Conservation (phyloP, 2,888 invertebrate genomes). For the Pachydiplax longipennis region DNA sequence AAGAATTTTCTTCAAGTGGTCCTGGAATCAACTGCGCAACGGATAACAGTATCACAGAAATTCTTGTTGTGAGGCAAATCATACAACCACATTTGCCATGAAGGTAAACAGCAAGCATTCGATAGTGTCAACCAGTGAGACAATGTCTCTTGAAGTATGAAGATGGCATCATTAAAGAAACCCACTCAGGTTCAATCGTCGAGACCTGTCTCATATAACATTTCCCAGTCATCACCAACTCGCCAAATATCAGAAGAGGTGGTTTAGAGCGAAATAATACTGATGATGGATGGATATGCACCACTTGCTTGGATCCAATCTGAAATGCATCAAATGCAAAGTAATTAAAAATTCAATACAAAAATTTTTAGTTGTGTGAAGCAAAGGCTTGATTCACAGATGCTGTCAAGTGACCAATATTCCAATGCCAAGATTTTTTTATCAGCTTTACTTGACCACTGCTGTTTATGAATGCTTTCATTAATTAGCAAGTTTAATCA, state of each 20-base stretch:
- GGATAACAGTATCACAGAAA: background rate
- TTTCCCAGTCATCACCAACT: constrained; percentile 85
- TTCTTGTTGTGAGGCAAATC: background rate
- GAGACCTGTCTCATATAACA: constrained; percentile 82
- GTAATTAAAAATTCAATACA: too few relatives aligned
- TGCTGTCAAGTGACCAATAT: too few relatives aligned
- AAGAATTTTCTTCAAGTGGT: background rate
- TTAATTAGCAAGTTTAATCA: too few relatives aligned
- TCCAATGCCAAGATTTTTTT: too few relatives aligned
- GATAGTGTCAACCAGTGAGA: background rate
- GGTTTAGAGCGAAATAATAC: constrained; percentile 76
- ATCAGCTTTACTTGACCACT: too few relatives aligned
- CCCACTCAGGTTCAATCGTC: constrained; percentile 81
- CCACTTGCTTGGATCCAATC: constrained; percentile 71
- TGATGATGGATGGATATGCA: constrained; percentile 85
- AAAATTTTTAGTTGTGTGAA: too few relatives aligned
- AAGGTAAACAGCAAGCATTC: background rate
- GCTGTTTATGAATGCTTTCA: too few relatives aligned
- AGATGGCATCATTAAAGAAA: constrained; percentile 64
- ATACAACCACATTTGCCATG: background rate
- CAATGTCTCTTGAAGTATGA: background rate
- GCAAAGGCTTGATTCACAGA: too few relatives aligned
- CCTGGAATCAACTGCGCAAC: background rate
- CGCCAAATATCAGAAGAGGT: constrained; percentile 79
- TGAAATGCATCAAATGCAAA: constrained; percentile 55